Evolutionary conservation across 2,888 invertebrate genomes (phyloP).

Genomic region (Elgonia sp.): DNA sequence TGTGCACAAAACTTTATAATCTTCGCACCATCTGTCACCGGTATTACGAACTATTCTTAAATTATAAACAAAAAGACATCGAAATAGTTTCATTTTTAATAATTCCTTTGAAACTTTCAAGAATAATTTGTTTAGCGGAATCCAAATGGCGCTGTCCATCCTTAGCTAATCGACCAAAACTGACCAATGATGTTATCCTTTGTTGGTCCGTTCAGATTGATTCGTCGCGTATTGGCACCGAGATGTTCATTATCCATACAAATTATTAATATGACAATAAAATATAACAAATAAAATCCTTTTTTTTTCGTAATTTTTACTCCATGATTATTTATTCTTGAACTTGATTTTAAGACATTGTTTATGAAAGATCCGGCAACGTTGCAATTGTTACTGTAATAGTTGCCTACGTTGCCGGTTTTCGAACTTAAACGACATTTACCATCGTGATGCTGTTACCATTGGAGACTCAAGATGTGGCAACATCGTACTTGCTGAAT

Average conservation of each 20-base stretch:
- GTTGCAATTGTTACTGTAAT: constrained; percentile 10
- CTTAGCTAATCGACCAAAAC: constrained; percentile 21
- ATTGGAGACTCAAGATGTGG: constrained; percentile 9
- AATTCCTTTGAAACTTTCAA: neutral
- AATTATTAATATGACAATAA: constrained; percentile 56
- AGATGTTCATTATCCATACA: constrained; percentile 53
- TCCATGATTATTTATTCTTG: constrained; percentile 45
- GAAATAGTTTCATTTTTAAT: neutral
- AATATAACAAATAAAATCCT: constrained; percentile 53
- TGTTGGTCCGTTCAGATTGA: constrained; percentile 25
- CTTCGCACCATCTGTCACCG: constrained; percentile 29
- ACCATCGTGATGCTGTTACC: constrained; percentile 23
- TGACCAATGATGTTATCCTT: constrained; percentile 19
- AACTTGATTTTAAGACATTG: constrained; percentile 55
- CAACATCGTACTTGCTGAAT: neutral
- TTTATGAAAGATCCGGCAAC: constrained; percentile 38
- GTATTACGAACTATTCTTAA: constrained; percentile 12
- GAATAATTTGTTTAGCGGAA: neutral
- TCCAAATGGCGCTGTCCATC: neutral
- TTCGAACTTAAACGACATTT: constrained; percentile 35
- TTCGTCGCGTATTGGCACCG: constrained; percentile 62
- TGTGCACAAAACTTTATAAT: constrained; percentile 17
- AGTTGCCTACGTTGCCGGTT: constrained; percentile 32
- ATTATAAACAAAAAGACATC: neutral
- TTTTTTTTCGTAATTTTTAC: constrained; percentile 17